Conservation (phyloP, 2,113 vertebrate genomes). For the Ploceus nigricollis region DNA sequence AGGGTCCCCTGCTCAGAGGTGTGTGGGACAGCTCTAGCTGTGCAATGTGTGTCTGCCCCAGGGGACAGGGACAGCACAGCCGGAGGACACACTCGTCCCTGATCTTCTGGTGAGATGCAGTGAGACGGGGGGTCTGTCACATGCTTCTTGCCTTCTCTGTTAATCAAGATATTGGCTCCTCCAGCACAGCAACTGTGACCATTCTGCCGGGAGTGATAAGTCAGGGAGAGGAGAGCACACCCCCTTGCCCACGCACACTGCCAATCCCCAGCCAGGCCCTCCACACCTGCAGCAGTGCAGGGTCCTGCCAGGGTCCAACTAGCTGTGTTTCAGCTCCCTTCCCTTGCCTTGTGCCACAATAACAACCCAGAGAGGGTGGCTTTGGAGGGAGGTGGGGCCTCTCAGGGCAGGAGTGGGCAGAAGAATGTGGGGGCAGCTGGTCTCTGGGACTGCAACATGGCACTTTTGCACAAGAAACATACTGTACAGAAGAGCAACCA, state of each 20-base stretch:
- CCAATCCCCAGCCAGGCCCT: neutral
- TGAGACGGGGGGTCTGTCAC: neutral
- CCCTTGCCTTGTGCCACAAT: neutral
- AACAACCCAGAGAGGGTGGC: neutral
- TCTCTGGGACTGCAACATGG: neutral
- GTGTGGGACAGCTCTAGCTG: neutral
- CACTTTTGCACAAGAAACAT: neutral
- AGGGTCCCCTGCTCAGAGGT: neutral
- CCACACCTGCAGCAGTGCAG: neutral
- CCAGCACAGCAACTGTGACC: neutral
- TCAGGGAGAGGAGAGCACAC: neutral
- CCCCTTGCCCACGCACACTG: accelerated
- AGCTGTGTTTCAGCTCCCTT: neutral
- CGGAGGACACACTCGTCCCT: neutral
- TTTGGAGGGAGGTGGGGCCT: neutral
- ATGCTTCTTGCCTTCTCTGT: conserved; percentile 1
- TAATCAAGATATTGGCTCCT: conserved; percentile 7
- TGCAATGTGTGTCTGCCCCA: neutral
- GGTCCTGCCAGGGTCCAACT: neutral
- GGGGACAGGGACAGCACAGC: neutral
- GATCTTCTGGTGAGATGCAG: neutral
- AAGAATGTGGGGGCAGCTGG: accelerated
- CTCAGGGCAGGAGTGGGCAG: neutral
- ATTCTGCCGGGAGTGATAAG: neutral
- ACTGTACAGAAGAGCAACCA: neutral